Evolutionary conservation across 2,797 vertebrate genomes (phyloP).

Genomic region (Emys orbicularis): DNA sequence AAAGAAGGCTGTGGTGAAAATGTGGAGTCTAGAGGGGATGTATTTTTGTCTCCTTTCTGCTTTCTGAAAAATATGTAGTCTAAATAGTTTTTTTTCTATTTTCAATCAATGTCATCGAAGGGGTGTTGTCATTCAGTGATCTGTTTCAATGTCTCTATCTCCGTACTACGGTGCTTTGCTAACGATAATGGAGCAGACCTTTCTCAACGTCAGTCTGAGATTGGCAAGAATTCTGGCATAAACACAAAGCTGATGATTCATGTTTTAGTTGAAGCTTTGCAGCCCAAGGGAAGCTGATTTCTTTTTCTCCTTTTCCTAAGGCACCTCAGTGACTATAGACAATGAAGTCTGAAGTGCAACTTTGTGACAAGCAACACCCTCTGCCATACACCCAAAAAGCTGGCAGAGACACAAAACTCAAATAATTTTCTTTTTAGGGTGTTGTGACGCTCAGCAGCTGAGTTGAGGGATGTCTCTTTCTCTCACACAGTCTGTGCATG

Average conservation of each 20-base stretch:
- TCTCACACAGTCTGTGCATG: neutral
- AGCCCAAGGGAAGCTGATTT: conserved; percentile 23
- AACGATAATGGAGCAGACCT: conserved; percentile 7
- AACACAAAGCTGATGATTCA: neutral
- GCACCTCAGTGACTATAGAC: conserved; percentile 14
- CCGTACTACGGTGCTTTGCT: neutral
- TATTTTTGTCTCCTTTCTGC: neutral
- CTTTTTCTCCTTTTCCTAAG: conserved; percentile 45
- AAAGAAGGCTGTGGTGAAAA: neutral
- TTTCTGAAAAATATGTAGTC: neutral
- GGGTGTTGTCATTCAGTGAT: neutral
- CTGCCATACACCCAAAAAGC: neutral
- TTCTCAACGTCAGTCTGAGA: neutral
- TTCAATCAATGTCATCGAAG: neutral
- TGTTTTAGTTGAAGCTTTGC: neutral
- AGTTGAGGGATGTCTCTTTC: accelerated
- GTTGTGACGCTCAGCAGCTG: neutral
- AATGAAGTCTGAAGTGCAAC: conserved; percentile 42
- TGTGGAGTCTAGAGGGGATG: neutral
- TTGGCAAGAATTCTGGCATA: neutral
- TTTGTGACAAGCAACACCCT: neutral
- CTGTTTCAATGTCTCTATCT: neutral
- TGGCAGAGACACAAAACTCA: conserved; percentile 9
- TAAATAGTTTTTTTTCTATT: neutral
- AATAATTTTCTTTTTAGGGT: neutral